Base-by-base conservation (phyloP, 2,797 vertebrate genomes). In the Coranthus polyacanthus region DNA sequence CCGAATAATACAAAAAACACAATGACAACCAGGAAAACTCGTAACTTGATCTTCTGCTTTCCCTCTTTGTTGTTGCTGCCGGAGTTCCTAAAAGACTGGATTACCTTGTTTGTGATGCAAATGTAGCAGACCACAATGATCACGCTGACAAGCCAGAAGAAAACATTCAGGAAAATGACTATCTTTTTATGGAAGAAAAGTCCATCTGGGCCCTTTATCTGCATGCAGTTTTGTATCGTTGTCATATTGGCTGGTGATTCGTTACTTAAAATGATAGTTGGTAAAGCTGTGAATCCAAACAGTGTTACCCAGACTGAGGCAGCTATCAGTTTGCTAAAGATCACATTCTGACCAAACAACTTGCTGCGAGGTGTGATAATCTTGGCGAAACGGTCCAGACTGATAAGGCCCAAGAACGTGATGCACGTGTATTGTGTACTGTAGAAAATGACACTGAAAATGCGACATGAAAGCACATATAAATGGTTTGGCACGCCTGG, bases 381-480 rank as follows among this genome's bases (percentile, higher is more conserved):
- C 86, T 97, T 97, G 39, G 96, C 92, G 73, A 97, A 97, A 55
- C 97, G 95, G 52, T 97, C 96, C 0, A 97, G 75, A 75, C 96
- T 95, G 67, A 98, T 95, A 3, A 97, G 88, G 1, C 95, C 95
- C 0, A 97, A 87, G 51, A 97, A 93, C 3, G 93, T 45, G 0
- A 98, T 96, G 4, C 93, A 95, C 0, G 94, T 94, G 60, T 97
- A 97, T 92, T 94, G 93, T 18, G 94, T 93, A 0, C 91, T 83
- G 0, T 96, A 97, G 66, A 96, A 96, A 32, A 96, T 38, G 2
- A 95, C 84, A 0, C 85, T 89, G 2, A 88, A 88, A 66, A 92
- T 96, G 9, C 93, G 92, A 61, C 96, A 97, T 12, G 92, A 83
- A 41, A 95, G 72, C 0, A 79, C 20, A 34, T 81, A 71, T 12